Evolutionary conservation across 2,888 invertebrate species (phyloP).

Genomic region (Dichetophora obliterata): DNA sequence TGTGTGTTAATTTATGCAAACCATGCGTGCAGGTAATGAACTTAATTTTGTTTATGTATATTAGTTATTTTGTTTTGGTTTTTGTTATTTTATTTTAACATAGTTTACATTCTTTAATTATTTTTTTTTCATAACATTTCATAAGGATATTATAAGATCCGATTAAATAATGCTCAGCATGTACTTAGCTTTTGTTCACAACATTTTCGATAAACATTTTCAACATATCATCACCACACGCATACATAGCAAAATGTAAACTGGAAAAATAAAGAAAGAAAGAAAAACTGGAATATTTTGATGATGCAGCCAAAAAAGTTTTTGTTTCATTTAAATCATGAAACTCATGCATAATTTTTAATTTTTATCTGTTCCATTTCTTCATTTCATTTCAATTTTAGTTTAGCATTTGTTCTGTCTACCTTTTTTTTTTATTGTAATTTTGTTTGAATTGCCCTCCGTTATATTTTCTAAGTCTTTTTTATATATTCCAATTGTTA

Average conservation of each 20-base stretch:
- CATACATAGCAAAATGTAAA: too few species aligned
- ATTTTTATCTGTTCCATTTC: neutral
- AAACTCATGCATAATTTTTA: neutral
- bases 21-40: slow-evolving; percentile 88
- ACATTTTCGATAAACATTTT: neutral
- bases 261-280: too few species aligned
- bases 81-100: neutral
- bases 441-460: slow-evolving; percentile 47
- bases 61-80: too few species aligned
- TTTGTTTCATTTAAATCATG: too few species aligned
- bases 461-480: slow-evolving; percentile 8
- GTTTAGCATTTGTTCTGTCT: neutral
- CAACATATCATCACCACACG: neutral
- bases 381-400: neutral
- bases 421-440: neutral
- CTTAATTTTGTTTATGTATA: neutral
- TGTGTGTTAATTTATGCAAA: slow-evolving; percentile 96
- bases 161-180: neutral
- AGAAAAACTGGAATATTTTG: too few species aligned
- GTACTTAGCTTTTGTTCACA: neutral
- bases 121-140: neutral
- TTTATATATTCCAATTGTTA: slow-evolving; percentile 37
- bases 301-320: too few species aligned
- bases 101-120: neutral
- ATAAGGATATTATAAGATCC: neutral